phyloP scores from a whole-genome alignment of 2,797 vertebrate species.

The Sebastes nivosus region DNA sequence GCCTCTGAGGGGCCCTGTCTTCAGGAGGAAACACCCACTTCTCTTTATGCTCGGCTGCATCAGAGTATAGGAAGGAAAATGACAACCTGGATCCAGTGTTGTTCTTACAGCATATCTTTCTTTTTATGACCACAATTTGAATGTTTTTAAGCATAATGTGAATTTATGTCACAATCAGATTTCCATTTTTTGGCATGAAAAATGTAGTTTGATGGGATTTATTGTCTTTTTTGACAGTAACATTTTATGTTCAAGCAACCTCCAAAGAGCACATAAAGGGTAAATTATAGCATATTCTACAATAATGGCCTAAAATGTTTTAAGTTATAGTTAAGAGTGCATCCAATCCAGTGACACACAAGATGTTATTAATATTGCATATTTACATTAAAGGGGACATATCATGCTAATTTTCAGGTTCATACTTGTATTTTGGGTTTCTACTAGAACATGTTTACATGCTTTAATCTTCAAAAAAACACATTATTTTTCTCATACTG shows the following conservation, averaged over 20 bases:
- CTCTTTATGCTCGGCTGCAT: conserved; percentile 34
- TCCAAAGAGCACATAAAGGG: background rate
- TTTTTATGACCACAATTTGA: background rate
- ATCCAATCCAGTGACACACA: background rate
- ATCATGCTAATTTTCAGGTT: too few species aligned
- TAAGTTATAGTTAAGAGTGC: background rate
- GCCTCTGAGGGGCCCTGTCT: conserved; percentile 49
- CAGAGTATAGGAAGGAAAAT: conserved; percentile 21
- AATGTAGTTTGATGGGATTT: background rate
- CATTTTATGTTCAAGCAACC: background rate
- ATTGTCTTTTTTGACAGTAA: background rate
- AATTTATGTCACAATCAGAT: background rate
- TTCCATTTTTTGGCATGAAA: background rate
- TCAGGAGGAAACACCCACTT: conserved; percentile 43
- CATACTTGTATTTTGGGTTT: too few species aligned
- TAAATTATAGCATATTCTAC: background rate
- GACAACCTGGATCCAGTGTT: conserved; percentile 23
- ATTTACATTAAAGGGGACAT: background rate
- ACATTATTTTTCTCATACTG: too few species aligned
- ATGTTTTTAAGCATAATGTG: background rate
- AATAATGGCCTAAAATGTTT: background rate
- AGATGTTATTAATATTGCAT: background rate
- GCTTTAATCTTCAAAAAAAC: too few species aligned
- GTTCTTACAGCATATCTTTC: background rate
- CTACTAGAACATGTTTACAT: too few species aligned